Base-by-base conservation (phyloP, 1,140 invertebrate genomes). In the Popillia japonica region DNA sequence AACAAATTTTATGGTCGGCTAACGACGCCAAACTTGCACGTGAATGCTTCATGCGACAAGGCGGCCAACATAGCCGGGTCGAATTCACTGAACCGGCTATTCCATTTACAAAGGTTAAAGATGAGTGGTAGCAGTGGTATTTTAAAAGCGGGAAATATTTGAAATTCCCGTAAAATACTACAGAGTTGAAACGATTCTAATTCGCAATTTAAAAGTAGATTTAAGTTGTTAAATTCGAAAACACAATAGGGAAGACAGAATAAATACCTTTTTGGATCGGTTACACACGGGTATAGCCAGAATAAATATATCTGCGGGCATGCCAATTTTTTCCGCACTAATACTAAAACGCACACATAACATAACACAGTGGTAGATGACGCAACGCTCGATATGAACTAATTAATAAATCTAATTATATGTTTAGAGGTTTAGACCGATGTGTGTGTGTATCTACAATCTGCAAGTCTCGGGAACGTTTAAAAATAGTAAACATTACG, bases 21-120 rank as follows among this genome's bases (percentile, higher is more conserved):
- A 72, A 79, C 23, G 79, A 77, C 78, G 77, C 79, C 76, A 79
- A 64, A 27, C 79, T 78, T 80, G 55, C 80, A 81, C 80, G 79
- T 81, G 80, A 78, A 83, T 83, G 82, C 84, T 83, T 84, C 84
- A 85, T 78, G 79, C 82, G 75, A 80, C 83, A 84, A 83, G 80
- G 82, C 81, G 83, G 79, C 80, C 83, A 82, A 83, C 81, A 20
- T 10, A 10, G 3, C 27, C 10, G 22, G 17, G 61, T 34, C 17
- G 22, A 68, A 68, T 68, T 22, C 61, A 27, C 22, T 27, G 27
- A 11, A 7, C 61, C 61, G 22, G 22, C 27, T 22, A 20, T n/a
- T 55, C 48, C 27, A 34, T 34, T 34, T 34, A 34, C 27, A 17
- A 17, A 48, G 10, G 44, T 48, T 17, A n/a, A 55, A 68, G 22